Base-by-base conservation (phyloP, 35 echinoderm and acorn worm species). In the Apostichopus californicus region DNA sequence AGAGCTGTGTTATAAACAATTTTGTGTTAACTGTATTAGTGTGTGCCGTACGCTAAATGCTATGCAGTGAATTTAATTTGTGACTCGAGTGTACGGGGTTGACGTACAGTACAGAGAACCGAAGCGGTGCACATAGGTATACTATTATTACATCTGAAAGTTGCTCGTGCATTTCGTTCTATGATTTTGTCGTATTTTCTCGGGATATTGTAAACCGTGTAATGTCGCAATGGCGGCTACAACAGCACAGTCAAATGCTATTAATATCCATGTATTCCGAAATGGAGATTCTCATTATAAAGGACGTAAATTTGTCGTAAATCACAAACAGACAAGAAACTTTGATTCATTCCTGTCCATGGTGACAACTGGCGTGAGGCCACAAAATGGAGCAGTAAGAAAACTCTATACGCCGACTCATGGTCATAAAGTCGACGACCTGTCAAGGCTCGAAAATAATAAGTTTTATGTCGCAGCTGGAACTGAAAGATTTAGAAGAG, bases 231-330 rank as follows among this genome's bases (percentile, higher is more conserved):
- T 94, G 92, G 86, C 92, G 15, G 25, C 91, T 15, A 59, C 52
- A 70, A 54, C 81, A 46, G 57, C 85, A 25, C 81, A 75, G 63
- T 90, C 88, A 25, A 90, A 90, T 73, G 93, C 95, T 6, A 94
- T 91, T 77, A 94, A 90, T 83, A 88, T 96, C 59, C 95, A 92
- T 84, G 90, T 96, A 18, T 96, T 90, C 59, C 92, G 78, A 92
- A 96, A 96, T 91, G 95, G 95, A 56, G 95, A 96, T 83, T 80
- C 86, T 28, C 89, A 90, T 94, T 96, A 93, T 60, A 73, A 87
- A 57, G 86, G 93, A 18, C 83, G 83, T 55, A 92, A 92, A 90
- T 94, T 94, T 92, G 93, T 96, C 60, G 91, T 96, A 23, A 96
- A 93, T 80, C 88, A 91, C 46, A 92, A 86, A 87, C 90, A 92